These are phyloP conservation scores for Rafetus swinhoei DNA, from an alignment of 2,113 vertebrate genomes.

Conservation along the genomic window DNA sequence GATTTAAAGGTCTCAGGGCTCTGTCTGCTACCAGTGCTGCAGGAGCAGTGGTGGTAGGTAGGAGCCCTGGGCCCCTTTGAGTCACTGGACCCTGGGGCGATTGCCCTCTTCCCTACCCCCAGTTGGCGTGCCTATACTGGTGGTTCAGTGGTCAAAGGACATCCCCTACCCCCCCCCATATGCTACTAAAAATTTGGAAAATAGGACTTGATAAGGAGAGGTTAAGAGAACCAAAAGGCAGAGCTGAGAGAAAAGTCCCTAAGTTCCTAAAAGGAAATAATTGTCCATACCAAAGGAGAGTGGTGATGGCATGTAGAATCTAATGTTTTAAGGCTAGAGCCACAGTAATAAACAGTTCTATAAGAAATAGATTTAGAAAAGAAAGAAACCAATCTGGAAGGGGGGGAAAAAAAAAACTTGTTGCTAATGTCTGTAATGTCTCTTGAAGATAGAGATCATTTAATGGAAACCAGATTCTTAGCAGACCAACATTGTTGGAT, in stretches of 20 bases:
- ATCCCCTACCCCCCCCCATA: fast-evolving
- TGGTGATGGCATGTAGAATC: neutral
- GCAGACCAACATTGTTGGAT: neutral
- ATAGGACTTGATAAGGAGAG: neutral
- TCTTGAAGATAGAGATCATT: neutral
- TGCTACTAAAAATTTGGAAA: neutral
- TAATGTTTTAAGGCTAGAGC: too few relatives aligned
- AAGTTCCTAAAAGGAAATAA: neutral
- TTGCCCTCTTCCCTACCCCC: too few relatives aligned
- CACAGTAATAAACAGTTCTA: neutral
- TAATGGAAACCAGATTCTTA: conserved; percentile 59
- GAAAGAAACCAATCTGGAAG: neutral
- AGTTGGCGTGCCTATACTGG: too few relatives aligned
- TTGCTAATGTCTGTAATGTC: neutral
- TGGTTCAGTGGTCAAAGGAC: fast-evolving
- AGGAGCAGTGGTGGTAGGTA: too few relatives aligned
- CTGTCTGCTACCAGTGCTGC: too few relatives aligned
- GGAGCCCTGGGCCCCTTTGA: too few relatives aligned
- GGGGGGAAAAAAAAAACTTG: neutral
- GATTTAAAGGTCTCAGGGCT: too few relatives aligned
- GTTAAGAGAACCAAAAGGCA: neutral
- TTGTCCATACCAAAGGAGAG: neutral
- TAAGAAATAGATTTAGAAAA: neutral
- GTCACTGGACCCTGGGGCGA: too few relatives aligned
- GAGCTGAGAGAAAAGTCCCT: neutral